Conservation (phyloP, 2,113 vertebrate genomes). For the Cacatua alba region DNA sequence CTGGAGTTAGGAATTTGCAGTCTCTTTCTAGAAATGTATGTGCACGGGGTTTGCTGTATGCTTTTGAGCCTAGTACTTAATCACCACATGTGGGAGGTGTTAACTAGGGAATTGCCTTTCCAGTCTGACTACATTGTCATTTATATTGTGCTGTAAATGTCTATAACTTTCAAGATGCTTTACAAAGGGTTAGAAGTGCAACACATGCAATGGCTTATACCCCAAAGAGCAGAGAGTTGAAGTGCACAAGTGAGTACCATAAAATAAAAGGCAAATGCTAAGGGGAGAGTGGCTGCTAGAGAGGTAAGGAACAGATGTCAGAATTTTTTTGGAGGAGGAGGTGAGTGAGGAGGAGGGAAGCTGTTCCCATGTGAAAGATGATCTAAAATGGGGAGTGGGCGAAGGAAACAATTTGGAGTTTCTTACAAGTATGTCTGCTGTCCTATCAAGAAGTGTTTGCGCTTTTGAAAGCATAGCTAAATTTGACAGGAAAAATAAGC, state of each 20-base stretch:
- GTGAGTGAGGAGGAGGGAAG: slow-evolving; percentile 62
- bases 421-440: slow-evolving; percentile 52
- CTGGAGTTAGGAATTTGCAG: slow-evolving; percentile 60
- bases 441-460: slow-evolving; percentile 44
- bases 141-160: slow-evolving; percentile 48
- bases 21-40: slow-evolving; percentile 63
- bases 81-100: slow-evolving; percentile 67
- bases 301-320: slow-evolving; percentile 65
- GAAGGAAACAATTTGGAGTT: slow-evolving; percentile 56
- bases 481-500: slow-evolving; percentile 44
- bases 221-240: not conserved
- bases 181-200: slow-evolving; percentile 28
- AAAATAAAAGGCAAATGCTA: slow-evolving; percentile 54
- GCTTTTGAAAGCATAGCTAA: slow-evolving; percentile 39
- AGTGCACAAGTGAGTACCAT: not conserved
- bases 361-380: slow-evolving; percentile 66
- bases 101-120: slow-evolving; percentile 69
- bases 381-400: slow-evolving; percentile 66
- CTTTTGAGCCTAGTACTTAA: slow-evolving; percentile 62
- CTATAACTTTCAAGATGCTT: slow-evolving; percentile 10
- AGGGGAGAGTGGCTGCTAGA: not conserved
- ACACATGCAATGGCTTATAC: not conserved
- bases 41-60: slow-evolving; percentile 6
- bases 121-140: slow-evolving; percentile 56
- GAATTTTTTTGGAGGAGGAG: slow-evolving; percentile 52